Evolutionary conservation across 1,140 invertebrate genomes (phyloP), one percentile per base, ranked within the genome.

Genomic region (Drosophila virilis): DNA sequence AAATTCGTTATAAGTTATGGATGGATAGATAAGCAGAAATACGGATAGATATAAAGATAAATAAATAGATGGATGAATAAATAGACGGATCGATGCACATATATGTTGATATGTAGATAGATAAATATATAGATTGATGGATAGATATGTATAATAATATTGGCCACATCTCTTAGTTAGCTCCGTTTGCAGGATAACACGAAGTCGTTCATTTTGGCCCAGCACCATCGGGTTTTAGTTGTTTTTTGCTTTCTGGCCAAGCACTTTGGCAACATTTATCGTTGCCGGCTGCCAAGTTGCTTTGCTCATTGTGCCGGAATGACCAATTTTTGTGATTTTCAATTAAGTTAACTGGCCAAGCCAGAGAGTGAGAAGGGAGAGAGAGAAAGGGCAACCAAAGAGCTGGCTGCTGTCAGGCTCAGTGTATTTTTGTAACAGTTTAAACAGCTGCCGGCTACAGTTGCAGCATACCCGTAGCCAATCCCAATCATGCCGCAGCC

Each of bases 251-350:
- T 78, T 22, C 64, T 79, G 54, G 69, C 65, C 72, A 43, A 82
- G 65, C 79, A 88, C 72, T 81, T 78, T 55, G 59, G 66, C 54
- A 50, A 59, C 77, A 81, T 81, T 78, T 88, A 82, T 82, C 68
- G 71, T 35, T 55, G 75, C 33, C 66, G 45, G 71, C 79, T 84
- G 77, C 73, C 70, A 79, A 77, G 74, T 72, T 85, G 58, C 79
- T 71, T 76, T 80, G 84, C 73, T 83, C 84, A 89, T 89, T 88
- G 80, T 89, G 80, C 64, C 74, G 80, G 84, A 88, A 88, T 89
- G 84, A 88, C 79, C 84, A 88, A 88, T 88, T 88, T 89, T 88
- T 89, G 84, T 89, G 84, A 88, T 88, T 89, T 89, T 89, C 80
- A 88, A 88, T 89, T 88, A 83, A 88, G 84, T 88, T 89, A 89